A percentile compares a stretch with the other conserved stretches of the same genome.
Conservation (phyloP, 2,888 invertebrate genomes). For the Hirtodrosophila trivittata region DNA sequence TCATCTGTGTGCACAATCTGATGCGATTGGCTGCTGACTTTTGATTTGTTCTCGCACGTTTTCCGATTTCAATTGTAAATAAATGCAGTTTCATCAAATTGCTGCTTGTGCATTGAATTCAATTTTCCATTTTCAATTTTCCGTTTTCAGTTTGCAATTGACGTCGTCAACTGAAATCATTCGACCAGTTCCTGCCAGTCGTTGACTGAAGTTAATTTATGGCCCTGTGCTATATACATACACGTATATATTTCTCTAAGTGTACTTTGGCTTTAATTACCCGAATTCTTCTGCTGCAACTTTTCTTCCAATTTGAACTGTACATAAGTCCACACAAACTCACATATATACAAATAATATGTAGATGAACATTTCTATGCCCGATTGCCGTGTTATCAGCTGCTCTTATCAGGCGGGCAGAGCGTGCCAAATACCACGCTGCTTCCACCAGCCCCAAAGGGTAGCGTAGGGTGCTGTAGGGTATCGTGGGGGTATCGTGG, state of each 20-base stretch:
- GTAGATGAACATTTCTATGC: no score
- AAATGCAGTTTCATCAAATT: conserved; percentile 16
- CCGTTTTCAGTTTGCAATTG: no score
- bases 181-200: conserved; percentile 2
- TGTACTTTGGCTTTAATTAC: conserved; percentile 36
- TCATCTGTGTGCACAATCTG: conserved; percentile 6
- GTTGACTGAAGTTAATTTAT: conserved; percentile 27
- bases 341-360: no score
- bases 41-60: conserved; percentile 42
- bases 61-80: conserved; percentile 28
- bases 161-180: conserved; percentile 20
- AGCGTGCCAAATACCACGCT: conserved; percentile 31
- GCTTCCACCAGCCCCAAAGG: no score
- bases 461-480: no score
- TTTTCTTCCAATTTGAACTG: no score
- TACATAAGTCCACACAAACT: no score
- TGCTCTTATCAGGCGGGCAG: conserved; percentile 38
- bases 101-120: conserved; percentile 17
- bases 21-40: no score
- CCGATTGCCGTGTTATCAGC: conserved; percentile 35
- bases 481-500: no score
- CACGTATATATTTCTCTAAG: no score
- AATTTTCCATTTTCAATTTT: conserved; percentile 5
- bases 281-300: no score
- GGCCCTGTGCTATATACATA: no score